Base-by-base conservation (phyloP, 2,888 invertebrate species). In the Litoditis marina region DNA sequence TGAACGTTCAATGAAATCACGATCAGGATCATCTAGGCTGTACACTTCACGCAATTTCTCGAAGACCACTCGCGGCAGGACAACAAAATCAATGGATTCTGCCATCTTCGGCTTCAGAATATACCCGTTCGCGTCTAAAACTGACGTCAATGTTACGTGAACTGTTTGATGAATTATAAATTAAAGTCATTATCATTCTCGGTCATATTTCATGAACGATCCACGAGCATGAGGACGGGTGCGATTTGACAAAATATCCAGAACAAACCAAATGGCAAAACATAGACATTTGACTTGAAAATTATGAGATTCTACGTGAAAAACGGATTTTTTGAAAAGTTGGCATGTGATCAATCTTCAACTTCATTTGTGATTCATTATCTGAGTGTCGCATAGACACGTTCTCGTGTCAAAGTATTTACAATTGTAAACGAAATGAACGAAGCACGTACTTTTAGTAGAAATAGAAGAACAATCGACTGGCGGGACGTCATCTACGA, bases 1-100 rank as follows among this genome's bases (percentile, higher is more conserved):
- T 2, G 57, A 27, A 27, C 77, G 50, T 30, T 55, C 19, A 27
- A 79, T 73, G 22, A 70, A 68, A 62, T 80, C 79, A 30, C 77
- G 63, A 7, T 69, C 53, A 7, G 68, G 70, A n/a, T 72, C 62
- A 0, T 60, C 74, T 1, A 79, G 56, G 5, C 73, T 71, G 46
- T 68, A 77, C 1, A 57, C 34, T 7, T 66, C 49, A 2, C 39
- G 53, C 6, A 73, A 60, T 5, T 59, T 42, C 32, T 63, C 42
- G 60, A 68, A 73, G 0, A 71, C 66, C 1, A 22, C 2, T 27
- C 70, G 68, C 3, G 79, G 78, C 11, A 80, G 53, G 0, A 69
- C 50, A 2, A 47, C 54, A 65, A 65, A 78, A 57, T 80, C 74
- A 6, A 68, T 46, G 8, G 44, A 44, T 31, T 77, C 78, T 11